Base-by-base conservation (phyloP, 2,888 invertebrate genomes). In the Ypsolopha scabrella region DNA sequence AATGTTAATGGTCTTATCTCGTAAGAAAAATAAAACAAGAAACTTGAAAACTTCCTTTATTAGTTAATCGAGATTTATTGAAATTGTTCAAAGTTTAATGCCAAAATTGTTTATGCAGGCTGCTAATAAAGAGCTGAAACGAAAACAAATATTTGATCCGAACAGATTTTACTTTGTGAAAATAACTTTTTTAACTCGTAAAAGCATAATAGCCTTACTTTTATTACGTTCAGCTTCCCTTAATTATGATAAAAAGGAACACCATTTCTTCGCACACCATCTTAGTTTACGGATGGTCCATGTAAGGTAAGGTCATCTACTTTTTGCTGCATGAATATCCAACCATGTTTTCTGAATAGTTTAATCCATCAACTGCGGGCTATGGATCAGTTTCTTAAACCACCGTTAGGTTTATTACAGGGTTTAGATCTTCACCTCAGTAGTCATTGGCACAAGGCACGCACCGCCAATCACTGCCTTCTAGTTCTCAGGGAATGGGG, bases 151-250 rank as follows among this genome's bases (percentile, higher is more conserved):
- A 43, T 43, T 10, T 50, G 41, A 33, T 49, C 51, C 71, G 73
- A 74, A 76, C 71, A 73, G 67, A 69, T 68, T 72, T 70, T 64
- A 68, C 63, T 62, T 58, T 60, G 65, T 67, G 75, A 77, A 72
- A 73, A 75, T 68, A 68, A 68, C 64, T 70, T n/a, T n/a, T n/a
- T n/a, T 66, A 57, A 68, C 67, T 73, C 72, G 68, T 79, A 77
- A 80, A 79, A 64, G 41, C 34, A 41, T 49, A 67, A 69, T 61
- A 62, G 67, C 59, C 65, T 68, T 75, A 39, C 33, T 49, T 49
- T 49, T 79, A 81, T 75, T 70, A 72, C 67, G 64, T 70, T 72
- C 70, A 60, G 62, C 65, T 72, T 72, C 71, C 72, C 71, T 74
- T 72, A 74, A 75, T 77, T 69, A 65, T 72, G 75, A 80, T n/a